Evolutionary conservation across 1,140 invertebrate genomes (phyloP).

Genomic region (Dufourea novaeangliae): DNA sequence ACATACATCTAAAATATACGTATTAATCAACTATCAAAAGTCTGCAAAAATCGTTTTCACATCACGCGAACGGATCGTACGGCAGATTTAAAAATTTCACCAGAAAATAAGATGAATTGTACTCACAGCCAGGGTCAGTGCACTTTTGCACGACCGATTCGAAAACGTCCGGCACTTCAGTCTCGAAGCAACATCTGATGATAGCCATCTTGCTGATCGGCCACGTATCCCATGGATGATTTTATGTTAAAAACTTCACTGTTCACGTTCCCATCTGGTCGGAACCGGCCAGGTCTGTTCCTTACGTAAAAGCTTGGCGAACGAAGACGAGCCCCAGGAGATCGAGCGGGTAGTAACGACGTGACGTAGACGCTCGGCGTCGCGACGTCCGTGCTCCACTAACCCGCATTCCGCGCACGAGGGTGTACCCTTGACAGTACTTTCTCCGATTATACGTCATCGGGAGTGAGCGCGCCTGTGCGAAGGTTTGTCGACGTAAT

Average conservation of each 20-base stretch:
- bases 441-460: constrained; percentile 68
- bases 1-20: too few species aligned
- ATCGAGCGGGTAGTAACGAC: constrained; percentile 1
- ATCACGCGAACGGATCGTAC: background rate
- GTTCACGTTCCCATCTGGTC: background rate
- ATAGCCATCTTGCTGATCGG: constrained; percentile 83
- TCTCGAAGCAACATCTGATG: constrained; percentile 89
- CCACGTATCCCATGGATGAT: background rate
- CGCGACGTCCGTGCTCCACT: constrained; percentile 66
- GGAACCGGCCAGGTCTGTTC: background rate
- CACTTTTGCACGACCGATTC: constrained; percentile 89
- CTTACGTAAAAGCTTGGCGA: background rate
- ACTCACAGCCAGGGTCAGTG: constrained; percentile 91
- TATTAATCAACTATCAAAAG: too few species aligned
- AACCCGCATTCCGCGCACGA: constrained; percentile 51
- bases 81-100: background rate
- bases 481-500: constrained; percentile 27
- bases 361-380: constrained; percentile 49
- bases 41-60: background rate
- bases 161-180: constrained; percentile 87
- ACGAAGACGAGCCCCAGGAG: background rate
- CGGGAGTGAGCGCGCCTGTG: constrained; percentile 67
- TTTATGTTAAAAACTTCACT: background rate
- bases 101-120: background rate
- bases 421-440: constrained; percentile 56